These are phyloP conservation scores for Cynopterus brachyotis DNA, from an alignment of 2,113 vertebrate genomes.

Conservation along the genomic window DNA sequence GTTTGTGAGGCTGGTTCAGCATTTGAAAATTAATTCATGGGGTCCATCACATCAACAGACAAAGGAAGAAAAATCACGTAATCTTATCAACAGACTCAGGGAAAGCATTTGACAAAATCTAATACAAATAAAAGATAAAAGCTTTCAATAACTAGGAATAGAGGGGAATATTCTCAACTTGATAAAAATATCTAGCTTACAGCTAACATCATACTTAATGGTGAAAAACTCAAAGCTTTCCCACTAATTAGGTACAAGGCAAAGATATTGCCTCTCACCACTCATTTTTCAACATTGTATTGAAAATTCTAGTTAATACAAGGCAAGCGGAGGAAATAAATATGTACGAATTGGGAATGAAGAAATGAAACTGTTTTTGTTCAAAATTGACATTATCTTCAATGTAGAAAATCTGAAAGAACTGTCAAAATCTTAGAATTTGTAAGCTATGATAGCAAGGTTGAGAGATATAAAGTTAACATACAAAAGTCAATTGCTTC, in stretches of 20 bases:
- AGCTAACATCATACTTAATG: neutral
- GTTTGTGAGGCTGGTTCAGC: neutral
- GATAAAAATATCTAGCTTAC: neutral
- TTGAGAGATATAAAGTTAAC: neutral
- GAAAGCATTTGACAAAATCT: neutral
- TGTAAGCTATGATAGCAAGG: neutral
- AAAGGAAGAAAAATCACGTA: neutral
- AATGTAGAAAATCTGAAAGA: neutral
- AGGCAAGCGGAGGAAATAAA: neutral
- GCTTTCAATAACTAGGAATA: neutral
- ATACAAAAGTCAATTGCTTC: neutral
- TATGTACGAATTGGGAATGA: neutral
- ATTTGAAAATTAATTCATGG: neutral
- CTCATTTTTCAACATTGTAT: neutral
- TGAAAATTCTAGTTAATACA: neutral
- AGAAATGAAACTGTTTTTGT: neutral
- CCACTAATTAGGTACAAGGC: neutral
- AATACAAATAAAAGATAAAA: neutral
- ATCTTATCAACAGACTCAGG: neutral
- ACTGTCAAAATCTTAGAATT: neutral
- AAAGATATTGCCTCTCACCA: neutral
- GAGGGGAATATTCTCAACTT: neutral
- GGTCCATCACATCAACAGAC: neutral
- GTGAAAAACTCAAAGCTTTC: neutral
- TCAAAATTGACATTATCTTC: neutral